These are phyloP conservation scores for Calliopsis andreniformis DNA, from an alignment of 1,140 invertebrate species.

Conservation along the genomic window DNA sequence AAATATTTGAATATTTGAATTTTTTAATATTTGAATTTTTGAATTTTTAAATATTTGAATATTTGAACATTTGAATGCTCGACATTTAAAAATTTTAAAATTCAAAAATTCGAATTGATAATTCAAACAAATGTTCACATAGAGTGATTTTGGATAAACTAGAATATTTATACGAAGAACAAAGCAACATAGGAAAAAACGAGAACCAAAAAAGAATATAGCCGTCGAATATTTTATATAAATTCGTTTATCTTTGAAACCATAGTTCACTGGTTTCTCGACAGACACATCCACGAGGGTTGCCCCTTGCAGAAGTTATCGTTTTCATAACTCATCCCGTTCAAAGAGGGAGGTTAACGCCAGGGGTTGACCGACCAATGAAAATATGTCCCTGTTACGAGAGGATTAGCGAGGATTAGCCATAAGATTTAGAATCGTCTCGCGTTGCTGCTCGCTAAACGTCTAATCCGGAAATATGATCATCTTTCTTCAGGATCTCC, in stretches of 20 bases:
- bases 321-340: conserved; percentile 74
- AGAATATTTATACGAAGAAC: too few relatives aligned
- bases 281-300: conserved; percentile 22
- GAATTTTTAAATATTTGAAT: too few relatives aligned
- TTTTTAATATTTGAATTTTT: too few relatives aligned
- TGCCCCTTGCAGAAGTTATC: conserved; percentile 65
- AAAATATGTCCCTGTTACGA: conserved; percentile 77
- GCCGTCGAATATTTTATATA: conserved; percentile 57
- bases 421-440: conserved; percentile 74
- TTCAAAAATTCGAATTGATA: too few relatives aligned
- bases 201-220: not conserved
- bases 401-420: conserved; percentile 76
- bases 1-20: too few relatives aligned
- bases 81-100: too few relatives aligned
- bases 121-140: too few relatives aligned
- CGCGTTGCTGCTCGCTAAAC: conserved; percentile 66
- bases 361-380: conserved; percentile 56
- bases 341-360: conserved; percentile 55
- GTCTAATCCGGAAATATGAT: conserved; percentile 73
- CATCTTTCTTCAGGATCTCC: conserved; percentile 45
- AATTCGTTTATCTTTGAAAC: conserved; percentile 66
- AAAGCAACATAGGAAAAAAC: too few relatives aligned
- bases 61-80: too few relatives aligned
- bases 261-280: conserved; percentile 33
- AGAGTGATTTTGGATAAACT: too few relatives aligned